Percentiles rank a stretch among this genome's conserved stretches.
Evolutionary conservation across 2,797 vertebrate genomes (phyloP).

Genomic region (Euthynnus affinis): DNA sequence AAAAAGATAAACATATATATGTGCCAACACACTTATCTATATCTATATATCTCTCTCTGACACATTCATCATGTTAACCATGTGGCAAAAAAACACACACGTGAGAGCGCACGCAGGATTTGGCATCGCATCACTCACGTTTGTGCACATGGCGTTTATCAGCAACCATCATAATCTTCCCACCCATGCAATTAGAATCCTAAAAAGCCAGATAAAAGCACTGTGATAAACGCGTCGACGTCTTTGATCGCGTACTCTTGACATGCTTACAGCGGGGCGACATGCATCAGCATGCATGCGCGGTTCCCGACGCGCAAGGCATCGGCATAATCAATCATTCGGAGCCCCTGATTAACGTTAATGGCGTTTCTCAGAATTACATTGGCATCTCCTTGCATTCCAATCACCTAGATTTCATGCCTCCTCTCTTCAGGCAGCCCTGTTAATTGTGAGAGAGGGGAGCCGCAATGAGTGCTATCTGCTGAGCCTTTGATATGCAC

Average conservation of each 20-base stretch:
- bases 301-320: slow-evolving; percentile 39
- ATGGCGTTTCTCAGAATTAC: slow-evolving; percentile 73
- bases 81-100: slow-evolving; percentile 17
- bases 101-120: not conserved
- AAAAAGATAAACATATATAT: slow-evolving; percentile 37
- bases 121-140: slow-evolving; percentile 52
- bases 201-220: slow-evolving; percentile 36
- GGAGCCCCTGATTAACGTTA: slow-evolving; percentile 76
- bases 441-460: slow-evolving; percentile 73
- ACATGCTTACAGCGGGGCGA: slow-evolving; percentile 33
- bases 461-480: slow-evolving; percentile 73
- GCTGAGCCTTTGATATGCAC: slow-evolving; percentile 79
- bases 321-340: slow-evolving; percentile 59
- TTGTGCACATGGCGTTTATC: slow-evolving; percentile 21
- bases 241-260: slow-evolving; percentile 33
- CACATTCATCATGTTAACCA: not conserved
- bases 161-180: slow-evolving; percentile 1
- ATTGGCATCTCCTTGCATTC: slow-evolving; percentile 71
- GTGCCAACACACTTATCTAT: slow-evolving; percentile 29
- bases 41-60: slow-evolving; percentile 30
- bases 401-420: slow-evolving; percentile 79
- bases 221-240: slow-evolving; percentile 7
- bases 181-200: slow-evolving; percentile 30
- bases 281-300: slow-evolving; percentile 34
- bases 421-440: slow-evolving; percentile 72